A percentile compares a stretch with the other conserved stretches of the same genome.
phyloP scores from a whole-genome alignment of 2,797 vertebrate species.

The Cyclura pinguis region DNA sequence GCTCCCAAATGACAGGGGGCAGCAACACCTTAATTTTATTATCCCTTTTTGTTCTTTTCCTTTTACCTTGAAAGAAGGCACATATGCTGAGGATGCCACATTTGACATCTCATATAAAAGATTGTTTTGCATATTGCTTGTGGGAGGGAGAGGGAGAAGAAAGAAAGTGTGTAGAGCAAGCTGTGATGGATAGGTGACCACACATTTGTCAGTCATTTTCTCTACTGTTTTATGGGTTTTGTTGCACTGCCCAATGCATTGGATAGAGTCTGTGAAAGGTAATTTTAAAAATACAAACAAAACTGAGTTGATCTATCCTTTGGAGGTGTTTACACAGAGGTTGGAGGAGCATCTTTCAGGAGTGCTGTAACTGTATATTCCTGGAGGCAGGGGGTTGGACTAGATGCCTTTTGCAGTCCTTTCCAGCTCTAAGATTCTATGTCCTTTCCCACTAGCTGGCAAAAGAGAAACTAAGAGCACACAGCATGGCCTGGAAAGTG shows the following conservation, averaged over 20 bases:
- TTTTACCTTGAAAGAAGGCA: neutral
- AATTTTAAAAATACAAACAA: neutral
- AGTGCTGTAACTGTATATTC: no score
- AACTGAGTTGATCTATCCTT: neutral
- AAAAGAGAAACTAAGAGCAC: neutral
- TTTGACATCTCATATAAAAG: neutral
- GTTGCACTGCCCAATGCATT: neutral
- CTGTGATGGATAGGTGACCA: neutral
- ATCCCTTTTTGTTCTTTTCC: neutral
- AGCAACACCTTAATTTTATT: neutral
- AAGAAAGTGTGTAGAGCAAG: neutral
- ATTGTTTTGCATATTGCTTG: neutral
- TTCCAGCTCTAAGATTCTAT: no score
- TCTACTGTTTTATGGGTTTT: neutral
- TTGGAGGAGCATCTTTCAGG: no score
- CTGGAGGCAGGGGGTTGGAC: no score
- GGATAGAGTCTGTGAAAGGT: neutral
- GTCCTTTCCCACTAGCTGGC: neutral
- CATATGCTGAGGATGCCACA: neutral
- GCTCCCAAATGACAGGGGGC: neutral
- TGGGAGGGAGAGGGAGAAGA: neutral
- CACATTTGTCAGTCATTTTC: neutral
- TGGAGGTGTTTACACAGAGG: no score
- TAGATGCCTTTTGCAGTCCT: no score
- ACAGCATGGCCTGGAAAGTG: neutral